A percentile compares a stretch with the other conserved stretches of the same genome.
phyloP scores from a whole-genome alignment of 2,888 invertebrate genomes.

The Epistrophe grossulariae region DNA sequence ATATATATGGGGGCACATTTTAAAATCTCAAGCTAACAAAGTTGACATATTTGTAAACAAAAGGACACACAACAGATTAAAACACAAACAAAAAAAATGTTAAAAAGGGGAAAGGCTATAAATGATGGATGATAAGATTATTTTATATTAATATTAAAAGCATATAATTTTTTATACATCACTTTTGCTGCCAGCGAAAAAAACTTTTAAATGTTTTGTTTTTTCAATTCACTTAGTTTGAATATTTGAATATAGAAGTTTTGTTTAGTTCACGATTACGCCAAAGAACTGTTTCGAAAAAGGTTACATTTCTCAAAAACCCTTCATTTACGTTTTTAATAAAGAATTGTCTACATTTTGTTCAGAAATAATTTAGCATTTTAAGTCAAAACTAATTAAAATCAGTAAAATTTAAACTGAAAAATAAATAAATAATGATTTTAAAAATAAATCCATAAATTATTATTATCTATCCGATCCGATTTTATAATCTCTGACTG shows the following conservation, averaged over 20 bases:
- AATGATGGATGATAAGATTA: slow-evolving; percentile 61
- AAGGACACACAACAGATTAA: slow-evolving; percentile 11
- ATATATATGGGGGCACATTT: slow-evolving; percentile 27
- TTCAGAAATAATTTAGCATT: too few relatives aligned
- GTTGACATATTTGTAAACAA: slow-evolving; percentile 61
- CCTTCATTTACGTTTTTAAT: too few relatives aligned
- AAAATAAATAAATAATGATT: neutral
- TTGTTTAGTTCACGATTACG: neutral
- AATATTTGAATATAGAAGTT: neutral
- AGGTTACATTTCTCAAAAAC: too few relatives aligned
- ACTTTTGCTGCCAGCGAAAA: neutral
- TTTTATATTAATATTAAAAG: slow-evolving; percentile 14
- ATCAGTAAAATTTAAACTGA: too few relatives aligned
- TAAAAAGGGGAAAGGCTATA: slow-evolving; percentile 25
- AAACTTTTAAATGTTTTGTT: neutral
- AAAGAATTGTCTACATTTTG: too few relatives aligned
- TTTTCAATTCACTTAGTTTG: neutral
- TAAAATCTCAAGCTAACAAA: slow-evolving; percentile 58
- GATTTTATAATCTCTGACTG: neutral
- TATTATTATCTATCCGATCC: neutral
- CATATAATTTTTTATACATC: neutral
- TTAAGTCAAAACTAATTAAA: too few relatives aligned
- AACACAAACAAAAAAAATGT: neutral
- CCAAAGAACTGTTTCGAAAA: too few relatives aligned
- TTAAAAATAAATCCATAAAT: too few relatives aligned